Conservation (phyloP, 2,888 invertebrate species). For the Branchellion lobata region DNA sequence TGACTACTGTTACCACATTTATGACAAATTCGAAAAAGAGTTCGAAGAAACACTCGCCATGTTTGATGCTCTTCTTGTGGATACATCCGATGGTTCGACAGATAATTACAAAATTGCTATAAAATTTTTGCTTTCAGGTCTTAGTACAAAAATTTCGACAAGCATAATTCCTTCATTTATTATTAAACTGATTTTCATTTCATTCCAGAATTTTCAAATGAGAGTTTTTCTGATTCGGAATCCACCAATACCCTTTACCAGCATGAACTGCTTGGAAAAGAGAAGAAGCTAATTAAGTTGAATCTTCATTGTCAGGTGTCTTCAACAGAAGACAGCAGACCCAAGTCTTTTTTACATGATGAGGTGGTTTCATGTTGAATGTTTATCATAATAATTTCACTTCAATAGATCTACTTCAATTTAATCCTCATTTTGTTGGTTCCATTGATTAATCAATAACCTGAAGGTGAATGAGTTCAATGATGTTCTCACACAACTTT, state of each 20-base stretch:
- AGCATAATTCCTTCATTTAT: not conserved
- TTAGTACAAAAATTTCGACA: not conserved
- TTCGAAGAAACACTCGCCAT: conserved; percentile 32
- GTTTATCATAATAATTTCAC: no score
- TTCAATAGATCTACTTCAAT: not conserved
- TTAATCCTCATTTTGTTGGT: not conserved
- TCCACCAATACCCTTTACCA: not conserved
- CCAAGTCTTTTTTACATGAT: conserved; percentile 50
- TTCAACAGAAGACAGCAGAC: conserved; percentile 25
- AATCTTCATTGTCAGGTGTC: no score
- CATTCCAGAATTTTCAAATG: not conserved
- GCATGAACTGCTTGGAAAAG: no score
- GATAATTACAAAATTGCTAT: not conserved
- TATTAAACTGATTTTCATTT: not conserved
- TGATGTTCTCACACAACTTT: not conserved
- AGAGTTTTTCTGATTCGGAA: not conserved
- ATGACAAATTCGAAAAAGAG: conserved; percentile 39
- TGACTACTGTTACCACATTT: not conserved
- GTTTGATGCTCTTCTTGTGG: conserved; percentile 39
- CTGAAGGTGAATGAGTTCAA: not conserved
- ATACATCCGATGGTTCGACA: not conserved
- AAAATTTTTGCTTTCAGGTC: not conserved
- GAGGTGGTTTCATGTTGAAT: conserved; percentile 39
- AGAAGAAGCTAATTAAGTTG: no score
- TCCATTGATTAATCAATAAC: not conserved